Conservation (phyloP, 2,888 invertebrate genomes). For the Bembecia ichneumoniformis region DNA sequence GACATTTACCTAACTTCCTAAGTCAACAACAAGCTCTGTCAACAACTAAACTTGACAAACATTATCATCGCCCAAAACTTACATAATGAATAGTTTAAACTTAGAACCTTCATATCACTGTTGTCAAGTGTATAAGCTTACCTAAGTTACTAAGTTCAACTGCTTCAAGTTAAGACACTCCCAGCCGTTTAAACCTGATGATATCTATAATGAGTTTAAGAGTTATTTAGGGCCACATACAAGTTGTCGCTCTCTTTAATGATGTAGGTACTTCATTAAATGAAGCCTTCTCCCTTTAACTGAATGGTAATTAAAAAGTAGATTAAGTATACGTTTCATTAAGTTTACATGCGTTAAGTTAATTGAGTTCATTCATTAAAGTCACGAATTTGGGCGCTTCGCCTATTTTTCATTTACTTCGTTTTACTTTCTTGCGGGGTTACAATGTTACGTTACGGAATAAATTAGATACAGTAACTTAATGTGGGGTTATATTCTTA, state of each 20-base stretch:
- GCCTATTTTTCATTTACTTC: too few relatives aligned
- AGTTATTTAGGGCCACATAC: background rate
- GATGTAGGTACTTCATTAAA: background rate
- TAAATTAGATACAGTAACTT: too few relatives aligned
- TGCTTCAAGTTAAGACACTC: background rate
- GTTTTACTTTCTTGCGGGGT: too few relatives aligned
- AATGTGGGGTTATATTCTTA: too few relatives aligned
- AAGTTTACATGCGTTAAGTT: background rate
- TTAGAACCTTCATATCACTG: background rate
- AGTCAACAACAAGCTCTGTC: background rate
- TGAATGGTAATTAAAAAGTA: background rate
- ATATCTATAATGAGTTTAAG: background rate
- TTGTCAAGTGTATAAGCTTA: background rate
- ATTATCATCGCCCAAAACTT: slow-evolving; percentile 10
- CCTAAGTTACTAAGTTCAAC: background rate
- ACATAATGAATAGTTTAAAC: slow-evolving; percentile 6
- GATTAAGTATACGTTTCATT: background rate
- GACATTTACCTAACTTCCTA: background rate
- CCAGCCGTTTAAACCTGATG: background rate
- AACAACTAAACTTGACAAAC: slow-evolving; percentile 1
- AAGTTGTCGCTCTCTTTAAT: background rate
- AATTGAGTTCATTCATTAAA: background rate
- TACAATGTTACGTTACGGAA: too few relatives aligned
- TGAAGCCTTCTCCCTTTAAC: background rate
- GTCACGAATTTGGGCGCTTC: background rate